Conservation (phyloP, 2,113 vertebrate genomes). For the Sterrhoptilus dennistouni region DNA sequence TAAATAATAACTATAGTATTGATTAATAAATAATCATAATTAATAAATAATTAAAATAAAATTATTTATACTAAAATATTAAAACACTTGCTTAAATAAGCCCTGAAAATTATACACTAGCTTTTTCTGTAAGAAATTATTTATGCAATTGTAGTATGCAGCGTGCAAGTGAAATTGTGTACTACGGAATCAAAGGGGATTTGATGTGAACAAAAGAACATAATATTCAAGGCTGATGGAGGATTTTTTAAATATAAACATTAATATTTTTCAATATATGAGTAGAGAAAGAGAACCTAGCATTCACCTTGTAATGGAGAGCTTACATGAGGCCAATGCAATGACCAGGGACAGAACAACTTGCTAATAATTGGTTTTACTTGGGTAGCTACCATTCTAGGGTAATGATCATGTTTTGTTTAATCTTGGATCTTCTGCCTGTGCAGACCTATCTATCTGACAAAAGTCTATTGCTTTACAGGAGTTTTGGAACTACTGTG, state of each 20-base stretch:
- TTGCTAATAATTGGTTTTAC: not conserved
- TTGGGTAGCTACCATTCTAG: not conserved
- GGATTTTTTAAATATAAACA: not conserved
- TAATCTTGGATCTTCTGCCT: not conserved
- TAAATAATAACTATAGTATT: no score
- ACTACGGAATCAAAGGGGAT: not conserved
- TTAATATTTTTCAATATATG: not conserved
- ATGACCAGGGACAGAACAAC: not conserved
- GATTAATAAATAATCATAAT: no score
- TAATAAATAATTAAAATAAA: no score
- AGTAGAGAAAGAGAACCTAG: not conserved
- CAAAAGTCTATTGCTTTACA: not conserved
- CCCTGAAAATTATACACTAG: constrained; percentile 20
- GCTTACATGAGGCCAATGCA: not conserved
- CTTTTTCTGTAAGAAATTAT: constrained; percentile 21
- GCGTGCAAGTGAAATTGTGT: not conserved
- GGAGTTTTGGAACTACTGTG: not conserved
- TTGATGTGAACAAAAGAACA: not conserved
- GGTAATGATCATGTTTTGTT: not conserved
- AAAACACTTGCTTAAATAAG: constrained; percentile 46
- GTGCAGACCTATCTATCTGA: not conserved
- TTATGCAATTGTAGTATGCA: not conserved
- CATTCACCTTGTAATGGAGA: not conserved
- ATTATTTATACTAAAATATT: not conserved
- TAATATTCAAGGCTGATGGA: not conserved